Evolutionary conservation across 2,113 vertebrate species (phyloP).

Genomic region (Tinamus guttatus): DNA sequence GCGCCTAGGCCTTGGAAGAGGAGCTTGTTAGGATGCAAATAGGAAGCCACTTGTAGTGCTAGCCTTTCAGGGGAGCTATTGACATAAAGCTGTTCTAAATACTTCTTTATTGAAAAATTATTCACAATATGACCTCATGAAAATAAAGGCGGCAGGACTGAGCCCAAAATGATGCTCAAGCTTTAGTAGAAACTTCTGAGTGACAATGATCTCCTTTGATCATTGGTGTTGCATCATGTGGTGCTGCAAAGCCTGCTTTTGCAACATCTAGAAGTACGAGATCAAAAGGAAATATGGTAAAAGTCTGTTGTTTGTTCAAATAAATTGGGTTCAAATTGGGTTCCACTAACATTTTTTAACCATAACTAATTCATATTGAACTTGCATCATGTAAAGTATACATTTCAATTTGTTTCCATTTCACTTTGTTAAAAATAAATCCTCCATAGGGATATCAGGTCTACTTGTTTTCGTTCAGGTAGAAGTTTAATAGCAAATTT

Average conservation of each 20-base stretch:
- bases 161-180: background rate
- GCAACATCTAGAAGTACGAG: background rate
- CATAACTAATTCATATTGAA: background rate
- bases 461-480: background rate
- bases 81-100: background rate
- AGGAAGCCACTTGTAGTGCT: background rate
- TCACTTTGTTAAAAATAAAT: background rate
- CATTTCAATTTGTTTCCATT: background rate
- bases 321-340: background rate
- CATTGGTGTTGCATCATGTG: background rate
- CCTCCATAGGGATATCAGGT: background rate
- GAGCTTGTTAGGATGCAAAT: background rate
- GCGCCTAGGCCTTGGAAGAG: background rate
- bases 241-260: background rate
- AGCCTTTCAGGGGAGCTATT: background rate
- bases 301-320: background rate
- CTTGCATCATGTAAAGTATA: background rate
- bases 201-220: background rate
- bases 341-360: background rate
- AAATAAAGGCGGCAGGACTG: background rate
- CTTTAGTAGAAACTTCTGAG: background rate
- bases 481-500: background rate
- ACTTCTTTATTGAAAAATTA: background rate
- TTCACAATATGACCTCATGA: background rate
- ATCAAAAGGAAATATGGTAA: background rate